Evolutionary conservation across 2,113 vertebrate genomes (phyloP).

Genomic region (Leucopsar rothschildi): DNA sequence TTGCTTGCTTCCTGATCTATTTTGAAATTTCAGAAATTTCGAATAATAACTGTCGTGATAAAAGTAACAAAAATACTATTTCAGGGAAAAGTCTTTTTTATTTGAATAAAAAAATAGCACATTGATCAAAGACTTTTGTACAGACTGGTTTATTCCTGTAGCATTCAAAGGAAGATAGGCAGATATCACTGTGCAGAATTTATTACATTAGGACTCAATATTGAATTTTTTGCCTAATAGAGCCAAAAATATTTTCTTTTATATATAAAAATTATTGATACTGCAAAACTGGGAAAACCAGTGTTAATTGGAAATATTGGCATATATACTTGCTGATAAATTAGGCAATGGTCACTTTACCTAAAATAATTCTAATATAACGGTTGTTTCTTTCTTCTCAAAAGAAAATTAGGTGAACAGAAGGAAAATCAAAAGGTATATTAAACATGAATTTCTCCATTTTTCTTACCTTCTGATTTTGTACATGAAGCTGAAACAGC

Average conservation of each 20-base stretch:
- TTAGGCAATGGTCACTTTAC: neutral
- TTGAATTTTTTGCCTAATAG: neutral
- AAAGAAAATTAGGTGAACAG: neutral
- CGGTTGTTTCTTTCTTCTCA: neutral
- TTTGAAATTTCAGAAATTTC: neutral
- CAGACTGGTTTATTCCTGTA: neutral
- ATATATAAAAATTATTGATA: neutral
- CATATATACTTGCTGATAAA: neutral
- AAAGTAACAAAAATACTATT: neutral
- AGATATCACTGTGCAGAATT: neutral
- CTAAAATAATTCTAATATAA: neutral
- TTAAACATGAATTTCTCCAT: neutral
- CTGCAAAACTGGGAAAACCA: neutral
- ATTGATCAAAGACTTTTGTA: neutral
- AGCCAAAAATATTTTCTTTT: neutral
- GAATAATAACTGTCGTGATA: neutral
- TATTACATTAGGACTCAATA: neutral
- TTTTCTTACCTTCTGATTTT: neutral
- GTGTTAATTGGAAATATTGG: neutral
- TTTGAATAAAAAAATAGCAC: neutral
- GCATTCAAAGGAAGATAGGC: neutral
- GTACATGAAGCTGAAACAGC: neutral
- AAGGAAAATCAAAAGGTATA: neutral
- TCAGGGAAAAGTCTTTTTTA: neutral
- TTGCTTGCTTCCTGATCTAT: neutral